phyloP scores from a whole-genome alignment of 1,140 invertebrate species.

The Brachionus plicatilis region DNA sequence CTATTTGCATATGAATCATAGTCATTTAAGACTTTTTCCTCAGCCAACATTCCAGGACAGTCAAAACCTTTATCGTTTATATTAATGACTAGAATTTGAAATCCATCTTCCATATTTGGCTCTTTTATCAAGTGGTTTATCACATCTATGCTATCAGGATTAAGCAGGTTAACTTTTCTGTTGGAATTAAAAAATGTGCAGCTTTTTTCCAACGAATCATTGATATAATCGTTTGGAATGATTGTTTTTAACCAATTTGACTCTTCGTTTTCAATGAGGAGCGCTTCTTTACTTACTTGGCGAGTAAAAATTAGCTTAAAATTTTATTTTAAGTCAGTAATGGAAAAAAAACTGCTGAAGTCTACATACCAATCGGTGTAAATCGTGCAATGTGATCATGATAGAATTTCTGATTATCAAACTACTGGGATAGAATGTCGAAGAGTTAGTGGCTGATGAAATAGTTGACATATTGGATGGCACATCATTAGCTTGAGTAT shows the following conservation, averaged over 20 bases:
- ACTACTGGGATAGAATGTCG: neutral
- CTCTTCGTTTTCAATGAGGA: neutral
- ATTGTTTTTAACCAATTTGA: conserved; percentile 30
- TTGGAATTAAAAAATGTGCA: neutral
- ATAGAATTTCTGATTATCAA: conserved; percentile 1
- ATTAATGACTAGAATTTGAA: conserved; percentile 61
- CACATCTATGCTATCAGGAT: neutral
- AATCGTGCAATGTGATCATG: neutral
- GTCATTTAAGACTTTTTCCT: conserved; percentile 63
- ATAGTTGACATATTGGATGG: conserved; percentile 18
- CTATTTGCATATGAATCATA: neutral
- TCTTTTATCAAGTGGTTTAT: neutral
- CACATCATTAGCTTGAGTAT: neutral
- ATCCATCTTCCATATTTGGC: neutral
- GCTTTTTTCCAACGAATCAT: neutral
- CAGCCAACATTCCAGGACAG: conserved; percentile 65
- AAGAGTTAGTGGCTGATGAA: neutral
- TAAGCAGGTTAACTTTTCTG: neutral
- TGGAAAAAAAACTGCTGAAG: neutral
- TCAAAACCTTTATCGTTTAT: conserved; percentile 61
- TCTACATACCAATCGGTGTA: neutral
- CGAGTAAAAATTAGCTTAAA: conserved; percentile 22
- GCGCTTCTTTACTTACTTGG: neutral
- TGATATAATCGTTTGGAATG: conserved; percentile 13
- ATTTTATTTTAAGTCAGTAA: neutral